Conservation (phyloP, 2,888 invertebrate species). For the Philhelius pedissequus region DNA sequence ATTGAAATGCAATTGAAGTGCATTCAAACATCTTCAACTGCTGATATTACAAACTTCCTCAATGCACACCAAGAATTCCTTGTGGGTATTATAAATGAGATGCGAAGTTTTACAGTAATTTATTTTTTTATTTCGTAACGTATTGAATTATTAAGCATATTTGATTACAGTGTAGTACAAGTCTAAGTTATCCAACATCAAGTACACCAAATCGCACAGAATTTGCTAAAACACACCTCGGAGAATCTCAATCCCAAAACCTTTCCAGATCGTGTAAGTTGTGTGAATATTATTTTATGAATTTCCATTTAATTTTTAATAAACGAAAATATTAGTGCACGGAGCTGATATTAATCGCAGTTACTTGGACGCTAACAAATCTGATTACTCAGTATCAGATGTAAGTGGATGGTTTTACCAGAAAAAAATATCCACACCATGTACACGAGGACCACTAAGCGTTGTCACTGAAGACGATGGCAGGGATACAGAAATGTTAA, state of each 20-base stretch:
- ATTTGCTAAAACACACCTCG: slow-evolving; percentile 23
- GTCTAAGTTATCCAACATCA: slow-evolving; percentile 71
- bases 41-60: slow-evolving; percentile 74
- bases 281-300: not conserved
- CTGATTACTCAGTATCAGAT: slow-evolving; percentile 77
- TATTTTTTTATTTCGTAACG: slow-evolving; percentile 28
- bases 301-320: not conserved
- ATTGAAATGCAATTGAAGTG: slow-evolving; percentile 73
- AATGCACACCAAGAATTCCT: slow-evolving; percentile 75
- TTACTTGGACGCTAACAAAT: slow-evolving; percentile 78
- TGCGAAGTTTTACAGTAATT: slow-evolving; percentile 76
- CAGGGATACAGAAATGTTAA: slow-evolving; percentile 76
- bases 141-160: not conserved
- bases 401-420: slow-evolving; percentile 77
- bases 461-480: slow-evolving; percentile 67
- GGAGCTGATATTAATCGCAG: slow-evolving; percentile 78
- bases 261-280: slow-evolving; percentile 57
- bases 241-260: slow-evolving; percentile 48
- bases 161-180: slow-evolving; percentile 44
- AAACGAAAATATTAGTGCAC: slow-evolving; percentile 72
- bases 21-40: slow-evolving; percentile 72
- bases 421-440: slow-evolving; percentile 68
- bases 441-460: slow-evolving; percentile 32
- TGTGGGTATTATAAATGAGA: slow-evolving; percentile 75
- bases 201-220: slow-evolving; percentile 76